Base-by-base conservation (phyloP, 2,113 vertebrate species). In the Sebastes schlegelii region DNA sequence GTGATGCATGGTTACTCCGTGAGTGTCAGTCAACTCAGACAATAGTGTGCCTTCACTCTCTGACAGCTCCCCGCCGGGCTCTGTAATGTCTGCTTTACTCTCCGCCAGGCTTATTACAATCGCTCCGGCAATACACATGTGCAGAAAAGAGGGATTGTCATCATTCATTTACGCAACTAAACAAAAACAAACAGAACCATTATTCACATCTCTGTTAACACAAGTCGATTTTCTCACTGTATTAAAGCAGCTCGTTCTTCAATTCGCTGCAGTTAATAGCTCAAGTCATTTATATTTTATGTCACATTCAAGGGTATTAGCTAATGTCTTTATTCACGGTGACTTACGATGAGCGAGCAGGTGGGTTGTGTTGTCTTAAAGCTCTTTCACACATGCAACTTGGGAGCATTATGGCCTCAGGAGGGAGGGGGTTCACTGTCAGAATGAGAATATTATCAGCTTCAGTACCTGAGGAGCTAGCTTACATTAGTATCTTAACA, bases 1-100 rank as follows among this genome's bases (percentile, higher is more conserved):
- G 17, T 80, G 88, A 81, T 64, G 72, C 75, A 64, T 4, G 45
- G 70, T 52, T 70, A 73, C 10, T 23, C 46, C 0, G 11, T 7
- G 49, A 75, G 74, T 48, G 88, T 88, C 88, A 82, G 57, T 80
- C 79, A 74, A 13, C 73, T 81, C 61, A 75, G 40, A 85, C 75
- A 76, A 86, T 70, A 42, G 26, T 9, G 0, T 0, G 6, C 42
- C 60, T 83, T 86, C 76, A 78, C 19, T 80, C 70, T 42, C 72
- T 74, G 77, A 80, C 86, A 80, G 64, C 62, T 74, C 17, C 51
- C 64, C 52, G 77, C 60, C 66, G 71, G 16, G 67, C 67, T 23
- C 74, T 23, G 69, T 55, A 57, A 85, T 21, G 65, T 84, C 84
- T 62, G 55, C 77, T 88, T 67, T 71, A 64, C 62, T 86, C 80